phyloP scores from a whole-genome alignment of 2,113 vertebrate genomes.

The Uropsilus gracilis region DNA sequence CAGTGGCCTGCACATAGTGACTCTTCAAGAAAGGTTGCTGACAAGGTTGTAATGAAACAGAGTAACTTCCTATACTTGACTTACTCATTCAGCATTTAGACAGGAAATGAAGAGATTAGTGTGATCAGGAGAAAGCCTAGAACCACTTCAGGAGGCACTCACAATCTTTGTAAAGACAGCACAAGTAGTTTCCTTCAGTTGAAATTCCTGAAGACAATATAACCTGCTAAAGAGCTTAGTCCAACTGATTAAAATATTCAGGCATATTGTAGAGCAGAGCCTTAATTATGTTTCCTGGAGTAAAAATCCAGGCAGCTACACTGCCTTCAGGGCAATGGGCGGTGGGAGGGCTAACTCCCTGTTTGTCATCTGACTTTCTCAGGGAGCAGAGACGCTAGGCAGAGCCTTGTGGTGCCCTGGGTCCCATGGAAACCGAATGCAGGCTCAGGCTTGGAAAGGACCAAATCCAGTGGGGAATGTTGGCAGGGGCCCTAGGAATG shows the following conservation, averaged over 20 bases:
- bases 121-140: not conserved
- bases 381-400: slow-evolving; percentile 12
- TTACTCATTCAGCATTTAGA: not conserved
- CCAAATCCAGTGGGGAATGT: slow-evolving; percentile 76
- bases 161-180: not conserved
- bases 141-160: slow-evolving; percentile 22
- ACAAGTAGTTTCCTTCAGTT: not conserved
- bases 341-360: not conserved
- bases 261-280: not conserved
- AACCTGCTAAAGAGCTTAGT: slow-evolving; percentile 28
- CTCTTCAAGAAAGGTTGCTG: not conserved
- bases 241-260: not conserved
- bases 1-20: not conserved
- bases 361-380: slow-evolving; percentile 64
- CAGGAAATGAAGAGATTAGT: slow-evolving; percentile 23
- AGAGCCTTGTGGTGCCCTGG: not conserved
- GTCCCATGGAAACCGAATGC: slow-evolving; percentile 75
- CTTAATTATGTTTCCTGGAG: slow-evolving; percentile 22
- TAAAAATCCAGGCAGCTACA: not conserved
- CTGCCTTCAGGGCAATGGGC: not conserved
- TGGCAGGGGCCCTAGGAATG: slow-evolving; percentile 73
- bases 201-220: slow-evolving; percentile 30
- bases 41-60: not conserved
- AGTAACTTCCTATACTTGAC: not conserved
- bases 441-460: slow-evolving; percentile 37